Base-by-base conservation (phyloP, 2,797 vertebrate species). In the Acrocephalus scirpaceus region DNA sequence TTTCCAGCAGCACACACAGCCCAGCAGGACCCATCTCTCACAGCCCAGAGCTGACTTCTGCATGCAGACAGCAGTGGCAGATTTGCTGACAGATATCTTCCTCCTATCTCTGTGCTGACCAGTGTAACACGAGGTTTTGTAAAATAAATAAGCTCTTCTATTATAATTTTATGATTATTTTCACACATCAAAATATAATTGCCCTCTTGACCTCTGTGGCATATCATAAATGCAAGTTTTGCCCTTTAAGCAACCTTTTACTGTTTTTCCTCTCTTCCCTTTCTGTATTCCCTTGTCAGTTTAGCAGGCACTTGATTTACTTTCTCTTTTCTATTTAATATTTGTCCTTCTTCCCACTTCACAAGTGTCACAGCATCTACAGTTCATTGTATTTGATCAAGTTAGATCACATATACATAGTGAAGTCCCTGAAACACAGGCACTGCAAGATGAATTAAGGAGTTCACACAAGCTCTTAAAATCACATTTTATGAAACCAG, bases 371-470 rank as follows among this genome's bases (percentile, higher is more conserved):
- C 40, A 74, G 58, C 19, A 78, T 66, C 92, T 85, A 53, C 85
- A 92, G 75, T 80, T 93, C 79, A 88, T 92, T 76, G 38, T 91
- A 82, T 92, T 84, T 95, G 96, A 92, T 90, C 84, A 93, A 93
- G 77, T 74, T 87, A 92, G 67, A 92, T 86, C 67, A 92, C 72
- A 81, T 74, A 81, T 90, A 96, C 88, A 90, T 94, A 90, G 87
- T 62, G 72, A 94, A 94, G 94, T 83, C 54, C 22, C 73, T 72
- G 72, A 95, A 94, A 95, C 25, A 67, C 23, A 69, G 36, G 21
- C 36, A 58, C 65, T 69, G 64, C 66, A 76, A 86, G 88, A 87
- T 32, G 70, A 91, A 94, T 93, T 96, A 96, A 96, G 57, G 70
- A 95, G 88, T 79, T 58, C 16, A 3, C 65, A 29, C 5, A 83